These are phyloP conservation scores for Strix aluco DNA, from an alignment of 2,113 vertebrate genomes.

Conservation along the genomic window DNA sequence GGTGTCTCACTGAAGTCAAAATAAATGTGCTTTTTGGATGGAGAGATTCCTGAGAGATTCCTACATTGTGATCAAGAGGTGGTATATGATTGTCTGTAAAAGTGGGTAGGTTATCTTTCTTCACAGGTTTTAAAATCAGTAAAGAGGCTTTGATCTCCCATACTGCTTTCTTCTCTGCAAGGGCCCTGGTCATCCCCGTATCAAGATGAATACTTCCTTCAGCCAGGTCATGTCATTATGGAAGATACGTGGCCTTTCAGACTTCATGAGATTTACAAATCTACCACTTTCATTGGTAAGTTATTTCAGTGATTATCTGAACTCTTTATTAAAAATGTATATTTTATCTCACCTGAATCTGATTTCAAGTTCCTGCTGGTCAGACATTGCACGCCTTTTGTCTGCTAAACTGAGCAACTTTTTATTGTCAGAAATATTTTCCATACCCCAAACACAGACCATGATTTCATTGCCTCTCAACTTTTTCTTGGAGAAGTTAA, in stretches of 20 bases:
- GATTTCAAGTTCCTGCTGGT: neutral
- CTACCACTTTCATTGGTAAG: neutral
- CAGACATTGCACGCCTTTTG: neutral
- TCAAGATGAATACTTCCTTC: neutral
- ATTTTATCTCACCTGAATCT: neutral
- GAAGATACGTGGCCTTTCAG: neutral
- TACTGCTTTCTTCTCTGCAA: neutral
- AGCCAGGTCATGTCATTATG: neutral
- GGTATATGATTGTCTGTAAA: neutral
- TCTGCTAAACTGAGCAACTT: neutral
- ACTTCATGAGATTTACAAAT: neutral
- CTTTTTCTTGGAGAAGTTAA: conserved; percentile 7
- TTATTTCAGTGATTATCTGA: neutral
- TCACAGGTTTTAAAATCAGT: neutral
- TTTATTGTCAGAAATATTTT: conserved; percentile 25
- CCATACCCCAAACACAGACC: neutral
- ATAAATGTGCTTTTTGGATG: neutral
- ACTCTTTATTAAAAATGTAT: neutral
- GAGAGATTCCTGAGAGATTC: neutral
- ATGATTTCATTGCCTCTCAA: neutral
- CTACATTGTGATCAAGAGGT: neutral
- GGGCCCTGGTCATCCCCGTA: neutral
- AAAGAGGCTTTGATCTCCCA: neutral
- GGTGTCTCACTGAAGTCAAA: neutral
- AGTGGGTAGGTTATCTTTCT: neutral